Conservation (phyloP, 2,888 invertebrate genomes). For the Cancer borealis region DNA sequence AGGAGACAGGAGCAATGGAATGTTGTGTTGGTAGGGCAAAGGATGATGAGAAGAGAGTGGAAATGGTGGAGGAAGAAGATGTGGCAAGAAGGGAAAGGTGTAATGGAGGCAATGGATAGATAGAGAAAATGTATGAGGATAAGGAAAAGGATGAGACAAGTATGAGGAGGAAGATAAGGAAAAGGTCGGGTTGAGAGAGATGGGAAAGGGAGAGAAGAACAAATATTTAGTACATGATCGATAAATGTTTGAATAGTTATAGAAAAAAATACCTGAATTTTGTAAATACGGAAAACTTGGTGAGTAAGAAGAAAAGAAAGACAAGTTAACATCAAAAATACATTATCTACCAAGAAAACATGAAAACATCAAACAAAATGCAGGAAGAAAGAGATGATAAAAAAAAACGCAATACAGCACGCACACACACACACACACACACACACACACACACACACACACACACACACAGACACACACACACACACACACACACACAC, state of each 20-base stretch:
- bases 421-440: conserved; percentile 41
- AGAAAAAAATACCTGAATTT: too few species aligned
- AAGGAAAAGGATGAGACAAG: neutral
- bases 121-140: too few species aligned
- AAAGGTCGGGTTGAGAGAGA: neutral
- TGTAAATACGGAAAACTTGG: neutral
- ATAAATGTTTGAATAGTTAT: neutral
- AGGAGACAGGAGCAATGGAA: neutral
- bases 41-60: neutral
- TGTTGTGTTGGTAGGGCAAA: neutral
- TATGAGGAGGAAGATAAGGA: neutral
- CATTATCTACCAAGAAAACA: neutral
- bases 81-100: neutral
- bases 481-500: conserved; percentile 52
- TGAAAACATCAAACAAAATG: neutral
- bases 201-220: neutral
- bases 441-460: conserved; percentile 55
- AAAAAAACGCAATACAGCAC: neutral
- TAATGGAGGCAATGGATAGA: too few species aligned
- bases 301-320: neutral
- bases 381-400: neutral
- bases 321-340: neutral
- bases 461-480: conserved; percentile 52
- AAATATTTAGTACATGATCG: neutral
- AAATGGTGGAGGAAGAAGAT: neutral